phyloP scores from a whole-genome alignment of 1,140 invertebrate genomes.

The Lerema accius region DNA sequence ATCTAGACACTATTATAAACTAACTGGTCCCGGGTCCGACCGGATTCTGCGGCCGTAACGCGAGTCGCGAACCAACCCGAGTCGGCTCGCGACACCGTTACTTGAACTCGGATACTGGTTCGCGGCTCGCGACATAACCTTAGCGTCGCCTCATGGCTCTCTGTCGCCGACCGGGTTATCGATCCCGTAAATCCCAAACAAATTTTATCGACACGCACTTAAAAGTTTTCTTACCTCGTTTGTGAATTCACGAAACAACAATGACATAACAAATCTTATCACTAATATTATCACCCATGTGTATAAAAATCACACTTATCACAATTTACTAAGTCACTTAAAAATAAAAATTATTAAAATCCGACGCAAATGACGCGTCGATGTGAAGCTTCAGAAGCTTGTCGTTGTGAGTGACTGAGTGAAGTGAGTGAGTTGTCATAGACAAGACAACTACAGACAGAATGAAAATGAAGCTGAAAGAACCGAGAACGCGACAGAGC shows the following conservation, averaged over 20 bases:
- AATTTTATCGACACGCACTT: constrained; percentile 53
- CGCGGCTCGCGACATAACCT: constrained; percentile 76
- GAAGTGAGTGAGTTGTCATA: constrained; percentile 64
- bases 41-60: constrained; percentile 73
- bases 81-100: constrained; percentile 71
- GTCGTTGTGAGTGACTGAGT: constrained; percentile 56
- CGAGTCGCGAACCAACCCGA: constrained; percentile 63
- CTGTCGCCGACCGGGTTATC: constrained; percentile 81
- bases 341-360: constrained; percentile 78
- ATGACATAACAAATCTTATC: constrained; percentile 81
- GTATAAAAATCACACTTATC: constrained; percentile 82
- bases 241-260: constrained; percentile 67
- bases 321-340: constrained; percentile 80
- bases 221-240: constrained; percentile 67
- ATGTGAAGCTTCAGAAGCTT: constrained; percentile 75
- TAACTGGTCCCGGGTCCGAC: constrained; percentile 71
- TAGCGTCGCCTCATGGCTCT: constrained; percentile 78
- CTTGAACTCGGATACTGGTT: constrained; percentile 76
- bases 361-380: constrained; percentile 80
- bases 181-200: constrained; percentile 79
- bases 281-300: constrained; percentile 79
- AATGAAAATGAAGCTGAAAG: constrained; percentile 26
- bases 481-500: constrained; percentile 35
- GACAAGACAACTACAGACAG: constrained; percentile 49
- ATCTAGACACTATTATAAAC: constrained; percentile 74